Percentiles rank a stretch among this genome's conserved stretches.
phyloP scores from a whole-genome alignment of 1,140 invertebrate species.

The Drosophila pandora region DNA sequence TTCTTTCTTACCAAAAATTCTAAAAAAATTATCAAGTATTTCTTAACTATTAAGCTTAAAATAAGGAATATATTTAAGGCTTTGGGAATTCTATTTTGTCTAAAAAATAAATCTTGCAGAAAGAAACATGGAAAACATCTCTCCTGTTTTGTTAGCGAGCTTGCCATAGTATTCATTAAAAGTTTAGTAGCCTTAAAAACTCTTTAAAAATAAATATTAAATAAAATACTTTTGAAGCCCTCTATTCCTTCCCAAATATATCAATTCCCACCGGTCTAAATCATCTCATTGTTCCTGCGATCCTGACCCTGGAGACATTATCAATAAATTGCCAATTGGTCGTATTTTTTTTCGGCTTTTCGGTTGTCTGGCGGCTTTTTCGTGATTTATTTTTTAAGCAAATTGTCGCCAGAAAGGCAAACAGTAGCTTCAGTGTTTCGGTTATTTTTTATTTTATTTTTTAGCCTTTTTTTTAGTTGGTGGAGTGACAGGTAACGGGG shows the following conservation, averaged over 20 bases:
- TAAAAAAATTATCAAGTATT: too few species aligned
- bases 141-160: too few species aligned
- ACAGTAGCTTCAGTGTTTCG: slow-evolving; percentile 6
- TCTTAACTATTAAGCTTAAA: too few species aligned
- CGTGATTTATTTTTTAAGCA: slow-evolving; percentile 82
- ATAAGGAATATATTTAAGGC: too few species aligned
- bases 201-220: too few species aligned
- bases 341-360: slow-evolving; percentile 38
- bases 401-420: slow-evolving; percentile 62
- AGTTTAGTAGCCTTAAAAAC: too few species aligned
- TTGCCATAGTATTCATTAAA: too few species aligned
- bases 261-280: background rate
- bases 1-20: too few species aligned
- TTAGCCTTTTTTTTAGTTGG: background rate
- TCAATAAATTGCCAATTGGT: slow-evolving; percentile 61
- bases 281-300: background rate
- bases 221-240: too few species aligned
- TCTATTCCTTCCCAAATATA: background rate
- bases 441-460: background rate
- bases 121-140: too few species aligned
- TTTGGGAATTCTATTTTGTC: too few species aligned
- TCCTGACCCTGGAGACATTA: slow-evolving; percentile 28
- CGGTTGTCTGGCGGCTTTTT: slow-evolving; percentile 46
- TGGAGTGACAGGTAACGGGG: slow-evolving; percentile 66
- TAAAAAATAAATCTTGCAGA: too few species aligned